phyloP scores from a whole-genome alignment of 2,113 vertebrate genomes.

The Eleginops maclovinus region DNA sequence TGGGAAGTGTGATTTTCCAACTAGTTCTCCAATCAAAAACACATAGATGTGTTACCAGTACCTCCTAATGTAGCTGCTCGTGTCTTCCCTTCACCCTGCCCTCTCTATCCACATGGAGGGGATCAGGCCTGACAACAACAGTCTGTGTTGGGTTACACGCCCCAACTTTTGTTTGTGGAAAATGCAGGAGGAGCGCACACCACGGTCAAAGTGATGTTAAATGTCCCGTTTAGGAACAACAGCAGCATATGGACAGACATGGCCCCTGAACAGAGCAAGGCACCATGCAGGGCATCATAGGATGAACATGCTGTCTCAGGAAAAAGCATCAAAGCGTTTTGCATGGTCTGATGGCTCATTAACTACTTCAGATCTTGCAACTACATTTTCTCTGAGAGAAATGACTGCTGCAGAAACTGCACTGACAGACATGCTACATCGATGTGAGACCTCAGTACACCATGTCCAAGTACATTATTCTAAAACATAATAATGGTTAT shows the following conservation, averaged over 20 bases:
- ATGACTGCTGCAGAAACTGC: slow-evolving; percentile 2
- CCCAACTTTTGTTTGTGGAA: slow-evolving; percentile 66
- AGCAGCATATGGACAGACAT: slow-evolving; percentile 41
- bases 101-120: slow-evolving; percentile 62
- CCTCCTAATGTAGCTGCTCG: no score
- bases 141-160: slow-evolving; percentile 71
- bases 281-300: slow-evolving; percentile 26
- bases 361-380: slow-evolving; percentile 45
- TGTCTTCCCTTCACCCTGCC: slow-evolving; percentile 45
- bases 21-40: slow-evolving; percentile 39
- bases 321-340: slow-evolving; percentile 21
- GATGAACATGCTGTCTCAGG: slow-evolving; percentile 16
- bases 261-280: slow-evolving; percentile 41
- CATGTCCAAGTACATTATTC: not conserved
- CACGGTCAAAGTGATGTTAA: slow-evolving; percentile 69
- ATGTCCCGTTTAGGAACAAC: slow-evolving; percentile 61
- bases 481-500: not conserved
- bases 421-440: not conserved
- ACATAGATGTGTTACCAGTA: slow-evolving; percentile 40
- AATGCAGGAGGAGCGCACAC: slow-evolving; percentile 60
- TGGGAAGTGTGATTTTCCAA: slow-evolving; percentile 22
- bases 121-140: slow-evolving; percentile 62
- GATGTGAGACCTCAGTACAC: not conserved
- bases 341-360: slow-evolving; percentile 36
- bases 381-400: slow-evolving; percentile 19